Base-by-base conservation (phyloP, 2,797 vertebrate species). In the Gobio occitaniae region DNA sequence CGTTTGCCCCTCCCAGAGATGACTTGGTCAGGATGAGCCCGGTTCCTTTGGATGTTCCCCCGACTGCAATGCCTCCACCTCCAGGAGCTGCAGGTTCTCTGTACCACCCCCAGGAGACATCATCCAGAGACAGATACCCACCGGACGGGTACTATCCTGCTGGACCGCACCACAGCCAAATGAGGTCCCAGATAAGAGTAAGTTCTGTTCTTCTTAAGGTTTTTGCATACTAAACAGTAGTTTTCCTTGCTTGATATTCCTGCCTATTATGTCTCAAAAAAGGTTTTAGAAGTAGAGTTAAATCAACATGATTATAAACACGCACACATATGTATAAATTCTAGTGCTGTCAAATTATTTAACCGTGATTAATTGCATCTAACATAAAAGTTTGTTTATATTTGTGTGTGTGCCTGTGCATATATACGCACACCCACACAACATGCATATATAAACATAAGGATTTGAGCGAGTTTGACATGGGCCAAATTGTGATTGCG, bases 21-120 rank as follows among this genome's bases (percentile, higher is more conserved):
- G 96, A 97, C 61, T 89, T 98, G 48, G 96, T 98, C 78, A 95
- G 97, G 78, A 97, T 96, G 92, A 99, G 97, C 91, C 97, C 97
- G 0, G 96, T 96, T 5, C 96, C 97, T 36, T 93, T 97, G 61
- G 98, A 99, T 25, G 95, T 97, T 75, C 94, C 97, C 0, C 96
- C 95, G 5, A 44, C 59, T 3, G 44, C 84, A 2, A 78, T 84
- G 59, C 78, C 84, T 21, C 95, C 93, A 0, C 89, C 90, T 16
- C 91, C 93, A 21, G 96, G 94, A n/a, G 94, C 94, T 10, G 87
- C 94, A 2, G 95, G 95, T 54, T 96, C 97, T 0, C 93, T 98
- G n/a, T 99, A 99, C 52, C 94, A 97, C 69, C 94, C 95, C 0
- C 83, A 79, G 54, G 98, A 99, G 84, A 83, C 90, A 68, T 88